These are phyloP conservation scores for Egretta garzetta DNA, from an alignment of 2,113 vertebrate species.

Conservation along the genomic window DNA sequence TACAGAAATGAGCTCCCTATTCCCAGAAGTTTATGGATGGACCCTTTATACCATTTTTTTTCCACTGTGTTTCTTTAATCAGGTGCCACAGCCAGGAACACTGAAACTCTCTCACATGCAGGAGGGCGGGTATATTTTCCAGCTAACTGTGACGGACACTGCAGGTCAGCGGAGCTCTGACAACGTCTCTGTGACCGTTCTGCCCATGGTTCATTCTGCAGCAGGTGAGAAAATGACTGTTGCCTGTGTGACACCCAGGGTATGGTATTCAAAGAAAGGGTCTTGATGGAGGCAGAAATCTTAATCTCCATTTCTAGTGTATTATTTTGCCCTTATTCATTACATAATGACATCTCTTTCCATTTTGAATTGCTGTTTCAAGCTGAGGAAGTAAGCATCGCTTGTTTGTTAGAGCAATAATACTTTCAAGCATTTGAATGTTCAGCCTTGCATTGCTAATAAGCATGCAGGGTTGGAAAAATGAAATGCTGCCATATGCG, in stretches of 20 bases:
- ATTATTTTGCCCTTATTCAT: neutral
- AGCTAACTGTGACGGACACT: conserved; percentile 88
- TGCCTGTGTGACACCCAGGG: neutral
- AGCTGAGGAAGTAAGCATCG: neutral
- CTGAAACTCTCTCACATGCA: conserved; percentile 87
- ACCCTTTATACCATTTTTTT: neutral
- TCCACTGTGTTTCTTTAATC: neutral
- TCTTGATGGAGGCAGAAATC: neutral
- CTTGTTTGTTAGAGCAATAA: neutral
- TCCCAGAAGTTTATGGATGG: neutral
- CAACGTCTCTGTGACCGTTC: conserved; percentile 87
- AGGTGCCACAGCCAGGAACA: conserved; percentile 91
- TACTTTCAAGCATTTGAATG: neutral
- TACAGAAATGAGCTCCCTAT: neutral
- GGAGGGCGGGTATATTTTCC: conserved; percentile 87
- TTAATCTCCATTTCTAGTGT: neutral
- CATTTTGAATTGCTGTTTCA: neutral
- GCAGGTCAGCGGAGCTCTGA: conserved; percentile 88
- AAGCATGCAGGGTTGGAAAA: neutral
- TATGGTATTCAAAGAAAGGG: neutral
- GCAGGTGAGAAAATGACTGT: conserved; percentile 75
- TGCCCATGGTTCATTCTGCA: conserved; percentile 80
- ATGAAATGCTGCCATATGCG: neutral
- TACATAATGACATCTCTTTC: neutral
- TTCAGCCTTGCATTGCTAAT: neutral